phyloP scores from a whole-genome alignment of 1,140 invertebrate genomes.

The Periplaneta americana region DNA sequence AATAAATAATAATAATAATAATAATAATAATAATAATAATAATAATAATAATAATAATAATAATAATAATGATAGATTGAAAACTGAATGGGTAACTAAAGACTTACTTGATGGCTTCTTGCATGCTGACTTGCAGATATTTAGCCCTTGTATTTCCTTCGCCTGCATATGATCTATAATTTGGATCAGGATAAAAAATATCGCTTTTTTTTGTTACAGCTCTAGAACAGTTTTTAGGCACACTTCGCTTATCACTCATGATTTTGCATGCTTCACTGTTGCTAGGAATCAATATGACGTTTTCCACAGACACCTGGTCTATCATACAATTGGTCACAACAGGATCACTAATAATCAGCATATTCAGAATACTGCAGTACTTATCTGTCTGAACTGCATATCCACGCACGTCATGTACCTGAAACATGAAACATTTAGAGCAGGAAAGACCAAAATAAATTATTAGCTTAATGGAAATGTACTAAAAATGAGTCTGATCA shows the following conservation, averaged over 20 bases:
- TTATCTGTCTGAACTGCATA: conserved; percentile 39
- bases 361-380: conserved; percentile 57
- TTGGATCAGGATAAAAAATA: conserved; percentile 56
- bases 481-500: too few species aligned
- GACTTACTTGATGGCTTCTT: conserved; percentile 18
- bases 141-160: conserved; percentile 5
- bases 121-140: conserved; percentile 20
- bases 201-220: conserved; percentile 55
- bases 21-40: too few species aligned
- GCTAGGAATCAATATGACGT: conserved; percentile 59
- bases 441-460: too few species aligned
- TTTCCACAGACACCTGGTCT: conserved; percentile 68
- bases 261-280: conserved; percentile 54
- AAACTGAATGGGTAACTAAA: too few species aligned
- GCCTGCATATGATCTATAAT: conserved; percentile 57
- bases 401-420: conserved; percentile 57
- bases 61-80: too few species aligned
- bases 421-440: conserved; percentile 33
- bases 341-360: conserved; percentile 65
- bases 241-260: conserved; percentile 49
- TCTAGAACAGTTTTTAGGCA: conserved; percentile 57
- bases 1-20: too few species aligned
- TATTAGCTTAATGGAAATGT: too few species aligned
- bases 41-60: too few species aligned
- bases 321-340: conserved; percentile 80